phyloP scores from a whole-genome alignment of 2,797 vertebrate species.

The Sebastes diploproa region DNA sequence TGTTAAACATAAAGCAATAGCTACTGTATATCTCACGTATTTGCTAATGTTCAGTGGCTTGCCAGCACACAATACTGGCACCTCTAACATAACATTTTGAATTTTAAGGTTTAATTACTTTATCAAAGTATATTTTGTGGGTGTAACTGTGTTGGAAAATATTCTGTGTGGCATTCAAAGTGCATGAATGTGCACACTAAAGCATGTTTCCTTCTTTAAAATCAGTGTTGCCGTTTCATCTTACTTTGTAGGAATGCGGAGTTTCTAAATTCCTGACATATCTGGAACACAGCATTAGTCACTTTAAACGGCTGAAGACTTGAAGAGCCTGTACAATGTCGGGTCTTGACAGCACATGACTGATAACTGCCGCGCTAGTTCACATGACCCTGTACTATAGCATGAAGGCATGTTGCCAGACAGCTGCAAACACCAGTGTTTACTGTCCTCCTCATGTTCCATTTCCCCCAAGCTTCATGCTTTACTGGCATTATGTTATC shows the following conservation, averaged over 20 bases:
- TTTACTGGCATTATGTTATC: neutral
- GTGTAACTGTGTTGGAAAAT: neutral
- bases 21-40: neutral
- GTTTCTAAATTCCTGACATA: neutral
- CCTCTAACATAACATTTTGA: neutral
- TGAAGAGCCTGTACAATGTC: neutral
- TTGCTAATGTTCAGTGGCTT: neutral
- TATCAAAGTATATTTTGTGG: neutral
- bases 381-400: constrained; percentile 30
- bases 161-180: neutral
- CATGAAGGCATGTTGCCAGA: neutral
- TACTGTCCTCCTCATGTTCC: too few species aligned
- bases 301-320: neutral
- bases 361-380: neutral
- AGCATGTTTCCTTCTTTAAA: neutral
- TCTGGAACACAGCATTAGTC: neutral
- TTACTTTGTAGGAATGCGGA: neutral
- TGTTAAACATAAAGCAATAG: neutral
- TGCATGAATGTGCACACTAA: neutral
- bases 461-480: neutral
- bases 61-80: neutral
- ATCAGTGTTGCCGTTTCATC: neutral
- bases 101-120: neutral
- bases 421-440: constrained; percentile 49
- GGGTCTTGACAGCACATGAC: constrained; percentile 8